Percentiles rank a stretch among this genome's conserved stretches.
phyloP scores from a whole-genome alignment of 1,140 invertebrate genomes.

The Papilio machaon region DNA sequence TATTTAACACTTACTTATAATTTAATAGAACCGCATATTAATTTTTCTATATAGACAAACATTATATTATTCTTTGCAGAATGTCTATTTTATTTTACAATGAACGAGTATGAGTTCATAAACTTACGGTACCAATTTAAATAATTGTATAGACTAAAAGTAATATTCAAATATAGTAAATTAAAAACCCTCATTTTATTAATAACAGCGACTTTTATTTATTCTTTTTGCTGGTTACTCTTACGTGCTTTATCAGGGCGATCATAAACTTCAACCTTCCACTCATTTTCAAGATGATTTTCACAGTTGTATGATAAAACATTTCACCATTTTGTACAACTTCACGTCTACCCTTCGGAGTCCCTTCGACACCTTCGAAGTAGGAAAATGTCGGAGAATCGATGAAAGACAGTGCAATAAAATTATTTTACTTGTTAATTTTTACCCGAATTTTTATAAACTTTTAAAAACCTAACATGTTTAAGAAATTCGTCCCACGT shows the following conservation, averaged over 20 bases:
- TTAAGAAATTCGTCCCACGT: too few relatives aligned
- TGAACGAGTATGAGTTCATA: too few relatives aligned
- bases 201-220: not conserved
- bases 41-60: not conserved
- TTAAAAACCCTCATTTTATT: not conserved
- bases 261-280: constrained; percentile 1
- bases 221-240: not conserved
- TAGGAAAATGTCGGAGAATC: too few relatives aligned
- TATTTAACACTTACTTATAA: not conserved
- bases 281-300: constrained; percentile 7
- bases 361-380: too few relatives aligned
- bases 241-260: not conserved
- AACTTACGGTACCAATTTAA: not conserved
- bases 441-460: too few relatives aligned
- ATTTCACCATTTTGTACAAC: not conserved
- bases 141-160: not conserved
- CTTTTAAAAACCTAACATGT: too few relatives aligned
- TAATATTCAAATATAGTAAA: not conserved
- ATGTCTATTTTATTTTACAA: too few relatives aligned
- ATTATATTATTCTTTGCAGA: not conserved
- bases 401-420: too few relatives aligned
- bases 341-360: not conserved
- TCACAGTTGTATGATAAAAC: not conserved
- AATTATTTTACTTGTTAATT: too few relatives aligned
- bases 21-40: not conserved